phyloP scores from a whole-genome alignment of 2,888 invertebrate species.

The Carpatolechia fugitivella region DNA sequence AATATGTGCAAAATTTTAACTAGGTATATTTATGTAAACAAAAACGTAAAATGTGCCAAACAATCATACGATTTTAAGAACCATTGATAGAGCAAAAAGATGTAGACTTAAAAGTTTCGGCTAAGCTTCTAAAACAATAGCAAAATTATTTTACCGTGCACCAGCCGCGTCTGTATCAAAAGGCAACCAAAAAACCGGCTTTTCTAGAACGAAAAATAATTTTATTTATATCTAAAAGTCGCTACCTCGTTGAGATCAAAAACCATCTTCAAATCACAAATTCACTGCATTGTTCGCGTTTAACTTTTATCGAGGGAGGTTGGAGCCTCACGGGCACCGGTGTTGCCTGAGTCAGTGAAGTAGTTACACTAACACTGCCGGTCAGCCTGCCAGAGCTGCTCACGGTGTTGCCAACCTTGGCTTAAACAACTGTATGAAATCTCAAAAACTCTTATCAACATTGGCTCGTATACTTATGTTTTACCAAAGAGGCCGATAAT shows the following conservation, averaged over 20 bases:
- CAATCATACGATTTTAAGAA: no score
- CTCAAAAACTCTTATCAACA: no score
- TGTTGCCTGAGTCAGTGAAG: conserved; percentile 44
- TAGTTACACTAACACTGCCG: conserved; percentile 55
- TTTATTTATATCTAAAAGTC: conserved; percentile 13
- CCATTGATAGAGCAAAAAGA: neutral
- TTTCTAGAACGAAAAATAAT: conserved; percentile 25
- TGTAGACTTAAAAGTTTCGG: neutral
- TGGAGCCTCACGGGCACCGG: conserved; percentile 9
- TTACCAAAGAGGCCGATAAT: no score
- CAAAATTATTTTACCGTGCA: conserved; percentile 35
- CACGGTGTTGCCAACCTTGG: no score
- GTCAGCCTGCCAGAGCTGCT: conserved; percentile 35
- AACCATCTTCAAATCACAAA: conserved; percentile 49
- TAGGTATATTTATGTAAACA: no score
- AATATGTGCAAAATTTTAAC: no score
- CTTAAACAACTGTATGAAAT: no score
- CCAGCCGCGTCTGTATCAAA: conserved; percentile 38
- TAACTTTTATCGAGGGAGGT: conserved; percentile 26
- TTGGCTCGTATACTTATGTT: no score
- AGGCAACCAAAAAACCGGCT: conserved; percentile 43
- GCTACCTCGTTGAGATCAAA: conserved; percentile 54
- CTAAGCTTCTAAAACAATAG: conserved; percentile 27
- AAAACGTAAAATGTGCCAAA: no score
- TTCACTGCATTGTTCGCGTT: conserved; percentile 53